Evolutionary conservation across 2,888 invertebrate species (phyloP).

Genomic region (Dusona sp.): DNA sequence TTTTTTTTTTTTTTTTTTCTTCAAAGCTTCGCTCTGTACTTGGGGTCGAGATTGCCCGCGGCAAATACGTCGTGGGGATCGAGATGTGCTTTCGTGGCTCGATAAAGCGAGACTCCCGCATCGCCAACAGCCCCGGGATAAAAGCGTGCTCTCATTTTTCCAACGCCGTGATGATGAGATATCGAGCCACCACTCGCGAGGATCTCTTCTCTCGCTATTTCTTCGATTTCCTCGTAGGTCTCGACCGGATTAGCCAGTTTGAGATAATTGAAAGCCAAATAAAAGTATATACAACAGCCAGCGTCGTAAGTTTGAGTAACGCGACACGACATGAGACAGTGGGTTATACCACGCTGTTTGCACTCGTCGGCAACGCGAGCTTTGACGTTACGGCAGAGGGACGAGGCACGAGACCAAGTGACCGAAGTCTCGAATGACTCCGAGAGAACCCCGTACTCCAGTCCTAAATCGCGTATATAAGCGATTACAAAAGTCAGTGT

Average conservation of each 20-base stretch:
- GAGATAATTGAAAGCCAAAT: slow-evolving; percentile 93
- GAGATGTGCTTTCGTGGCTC: slow-evolving; percentile 93
- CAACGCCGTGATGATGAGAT: slow-evolving; percentile 98
- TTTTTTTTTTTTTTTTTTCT: slow-evolving; percentile 1
- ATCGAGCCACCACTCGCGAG: slow-evolving; percentile 95
- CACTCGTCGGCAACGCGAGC: slow-evolving; percentile 90
- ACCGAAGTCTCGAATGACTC: slow-evolving; percentile 99
- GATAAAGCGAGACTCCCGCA: slow-evolving; percentile 91
- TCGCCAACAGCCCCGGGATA: slow-evolving; percentile 93
- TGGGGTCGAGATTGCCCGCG: slow-evolving; percentile 89
- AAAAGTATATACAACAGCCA: slow-evolving; percentile 98
- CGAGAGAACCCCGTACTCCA: slow-evolving; percentile 94
- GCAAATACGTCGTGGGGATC: slow-evolving; percentile 99
- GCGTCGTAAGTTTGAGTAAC: slow-evolving; percentile 99
- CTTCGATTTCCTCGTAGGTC: slow-evolving; percentile 95
- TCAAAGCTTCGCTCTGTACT: slow-evolving; percentile 71
- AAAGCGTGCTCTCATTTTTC: slow-evolving; percentile 96
- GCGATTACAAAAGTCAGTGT: slow-evolving; percentile 99
- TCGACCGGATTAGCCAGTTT: slow-evolving; percentile 89
- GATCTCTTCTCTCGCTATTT: slow-evolving; percentile 95
- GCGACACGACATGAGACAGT: slow-evolving; percentile 91
- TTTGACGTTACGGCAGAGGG: slow-evolving; percentile 96
- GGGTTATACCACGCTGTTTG: slow-evolving; percentile 86
- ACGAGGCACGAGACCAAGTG: slow-evolving; percentile 95
- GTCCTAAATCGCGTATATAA: slow-evolving; percentile 96